Base-by-base conservation (phyloP, 2,113 vertebrate genomes). In the Pterophyllum scalare region DNA sequence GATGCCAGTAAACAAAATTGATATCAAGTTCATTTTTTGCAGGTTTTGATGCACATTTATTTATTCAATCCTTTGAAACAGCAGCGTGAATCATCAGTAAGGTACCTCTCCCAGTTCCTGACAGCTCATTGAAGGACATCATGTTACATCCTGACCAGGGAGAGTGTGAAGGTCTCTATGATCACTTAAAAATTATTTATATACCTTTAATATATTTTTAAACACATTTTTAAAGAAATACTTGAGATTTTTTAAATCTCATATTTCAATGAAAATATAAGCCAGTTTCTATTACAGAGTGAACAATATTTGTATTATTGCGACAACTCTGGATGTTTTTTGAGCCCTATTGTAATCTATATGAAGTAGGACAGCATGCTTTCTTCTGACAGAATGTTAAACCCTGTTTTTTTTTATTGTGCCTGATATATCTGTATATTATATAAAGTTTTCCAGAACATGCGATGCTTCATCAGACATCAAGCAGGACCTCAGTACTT, bases 11-110 rank as follows among this genome's bases (percentile, higher is more conserved):
- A 81, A 22, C 22, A 22, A 59, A 56, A 79, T 43, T 49, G 1
- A 49, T 17, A 17, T 49, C 46, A 24, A 1, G 59, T 13, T 11
- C 20, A 40, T 20, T 74, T 54, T 62, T 7, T 61, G 26, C 26
- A 19, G 14, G 9, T 38, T 49, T 49, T 70, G 26, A 40, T 49
- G 40, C 40, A 17, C 24, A 28, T 46, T 1, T n/a, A 28, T 4
- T 70, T 70, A 24, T 28, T 17, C 43, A 70, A 43, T 46, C 64
- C 40, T 46, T 4, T 70, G 8, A 70, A 1, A 0, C 26, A 24
- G 0, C 15, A 67, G 46, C 15, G 19, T 10, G 7, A n/a, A 1
- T 54, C 52, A 54, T 1, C 7, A 67, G 14, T 1, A 2, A 0
- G 40, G 35, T 43, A 10, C 62, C 12, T 70, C 46, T 46, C 40